These are phyloP conservation scores for Arctopsyche grandis DNA, from an alignment of 1,140 invertebrate species.

Conservation along the genomic window DNA sequence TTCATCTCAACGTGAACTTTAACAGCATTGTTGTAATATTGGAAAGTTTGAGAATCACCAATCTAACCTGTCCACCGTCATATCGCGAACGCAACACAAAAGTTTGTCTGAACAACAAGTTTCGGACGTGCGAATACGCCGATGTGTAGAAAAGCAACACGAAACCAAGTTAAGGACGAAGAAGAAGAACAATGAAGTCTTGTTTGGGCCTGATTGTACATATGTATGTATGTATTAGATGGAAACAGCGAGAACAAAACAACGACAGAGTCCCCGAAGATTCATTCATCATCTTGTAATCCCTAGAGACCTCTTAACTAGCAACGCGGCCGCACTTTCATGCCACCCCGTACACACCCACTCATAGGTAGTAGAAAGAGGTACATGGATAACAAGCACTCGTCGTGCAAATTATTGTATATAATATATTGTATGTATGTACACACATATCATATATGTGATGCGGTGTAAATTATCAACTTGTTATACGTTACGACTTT, in stretches of 20 bases:
- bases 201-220: too few relatives aligned
- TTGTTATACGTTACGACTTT: neutral
- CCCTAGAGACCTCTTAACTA: conserved; percentile 33
- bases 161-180: neutral
- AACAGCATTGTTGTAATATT: neutral
- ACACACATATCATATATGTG: neutral
- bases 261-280: conserved; percentile 22
- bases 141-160: neutral
- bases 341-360: neutral
- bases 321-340: neutral
- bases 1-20: neutral
- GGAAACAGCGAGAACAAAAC: conserved; percentile 18
- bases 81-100: neutral
- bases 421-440: conserved; percentile 1
- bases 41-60: neutral
- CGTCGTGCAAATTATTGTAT: too few relatives aligned
- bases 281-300: conserved; percentile 39
- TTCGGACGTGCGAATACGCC: neutral
- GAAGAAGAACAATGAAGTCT: conserved; percentile 33
- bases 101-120: neutral
- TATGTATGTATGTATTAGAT: conserved; percentile 19
- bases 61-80: too few relatives aligned
- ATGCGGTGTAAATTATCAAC: neutral
- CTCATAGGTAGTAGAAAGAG: neutral
- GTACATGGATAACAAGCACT: neutral